A percentile compares a stretch with the other conserved stretches of the same genome.
Evolutionary conservation across 2,113 vertebrate species (phyloP).

Genomic region (Scatophagus argus): DNA sequence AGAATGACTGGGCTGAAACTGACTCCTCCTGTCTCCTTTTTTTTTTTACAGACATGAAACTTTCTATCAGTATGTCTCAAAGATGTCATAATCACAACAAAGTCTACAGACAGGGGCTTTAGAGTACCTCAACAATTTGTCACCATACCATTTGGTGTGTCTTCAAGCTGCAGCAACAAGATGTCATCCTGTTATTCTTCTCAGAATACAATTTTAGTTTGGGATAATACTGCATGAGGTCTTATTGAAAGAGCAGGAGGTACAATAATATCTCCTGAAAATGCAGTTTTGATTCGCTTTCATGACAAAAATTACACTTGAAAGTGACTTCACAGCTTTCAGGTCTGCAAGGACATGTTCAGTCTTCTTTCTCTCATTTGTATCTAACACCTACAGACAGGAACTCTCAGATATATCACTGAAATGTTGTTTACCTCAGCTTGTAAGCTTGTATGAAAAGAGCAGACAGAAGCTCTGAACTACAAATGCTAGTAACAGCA

Average conservation of each 20-base stretch:
- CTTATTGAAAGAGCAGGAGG: conserved; percentile 4
- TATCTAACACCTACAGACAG: conserved; percentile 2
- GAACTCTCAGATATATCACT: not conserved
- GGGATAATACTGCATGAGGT: not conserved
- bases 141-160: not conserved
- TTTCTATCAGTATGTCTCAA: not conserved
- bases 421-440: conserved; percentile 15
- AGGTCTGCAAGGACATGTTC: conserved; percentile 13
- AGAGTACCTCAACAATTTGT: conserved; percentile 7
- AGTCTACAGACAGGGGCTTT: not conserved
- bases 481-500: not conserved
- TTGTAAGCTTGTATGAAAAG: not conserved
- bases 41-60: not conserved
- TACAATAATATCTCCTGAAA: conserved; percentile 11
- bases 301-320: conserved; percentile 26
- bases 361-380: conserved; percentile 5
- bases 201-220: not conserved
- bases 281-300: conserved; percentile 31
- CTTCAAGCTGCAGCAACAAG: conserved; percentile 16
- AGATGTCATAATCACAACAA: not conserved
- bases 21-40: not conserved
- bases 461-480: not conserved
- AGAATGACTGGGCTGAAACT: not conserved
- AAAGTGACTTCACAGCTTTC: conserved; percentile 19
- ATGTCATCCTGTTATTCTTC: conserved; percentile 6